These are phyloP conservation scores for Dryas iulia DNA, from an alignment of 1,140 invertebrate species.

Conservation along the genomic window DNA sequence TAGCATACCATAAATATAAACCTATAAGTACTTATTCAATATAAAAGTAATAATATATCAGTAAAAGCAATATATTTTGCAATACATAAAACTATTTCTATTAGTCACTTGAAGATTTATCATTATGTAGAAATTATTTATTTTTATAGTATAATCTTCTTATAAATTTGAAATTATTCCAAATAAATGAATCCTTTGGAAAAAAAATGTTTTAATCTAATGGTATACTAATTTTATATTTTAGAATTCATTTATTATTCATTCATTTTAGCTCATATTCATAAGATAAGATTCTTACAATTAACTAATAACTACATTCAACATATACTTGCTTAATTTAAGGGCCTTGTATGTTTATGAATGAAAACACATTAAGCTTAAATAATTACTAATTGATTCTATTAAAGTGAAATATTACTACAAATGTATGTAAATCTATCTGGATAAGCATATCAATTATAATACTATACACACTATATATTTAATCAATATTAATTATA, in stretches of 20 bases:
- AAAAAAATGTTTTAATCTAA: background rate
- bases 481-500: constrained; percentile 7
- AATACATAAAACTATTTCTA: background rate
- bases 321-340: constrained; percentile 17
- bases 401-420: background rate
- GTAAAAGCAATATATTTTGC: background rate
- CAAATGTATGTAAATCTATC: constrained; percentile 14
- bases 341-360: background rate
- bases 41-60: background rate
- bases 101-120: background rate
- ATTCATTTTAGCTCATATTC: constrained; percentile 70
- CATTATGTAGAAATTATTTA: background rate
- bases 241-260: constrained; percentile 35
- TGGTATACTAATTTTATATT: constrained; percentile 20
- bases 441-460: constrained; percentile 20
- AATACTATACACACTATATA: background rate
- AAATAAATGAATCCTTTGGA: background rate
- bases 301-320: constrained; percentile 14
- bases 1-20: constrained; percentile 12
- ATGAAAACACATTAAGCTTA: constrained; percentile 18
- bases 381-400: background rate
- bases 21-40: too few relatives aligned
- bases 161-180: background rate
- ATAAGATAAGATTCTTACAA: constrained; percentile 73
- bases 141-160: background rate